These are phyloP conservation scores for Diadema setosum DNA, from an alignment of 35 echinoderm and acorn worm species.

Conservation along the genomic window DNA sequence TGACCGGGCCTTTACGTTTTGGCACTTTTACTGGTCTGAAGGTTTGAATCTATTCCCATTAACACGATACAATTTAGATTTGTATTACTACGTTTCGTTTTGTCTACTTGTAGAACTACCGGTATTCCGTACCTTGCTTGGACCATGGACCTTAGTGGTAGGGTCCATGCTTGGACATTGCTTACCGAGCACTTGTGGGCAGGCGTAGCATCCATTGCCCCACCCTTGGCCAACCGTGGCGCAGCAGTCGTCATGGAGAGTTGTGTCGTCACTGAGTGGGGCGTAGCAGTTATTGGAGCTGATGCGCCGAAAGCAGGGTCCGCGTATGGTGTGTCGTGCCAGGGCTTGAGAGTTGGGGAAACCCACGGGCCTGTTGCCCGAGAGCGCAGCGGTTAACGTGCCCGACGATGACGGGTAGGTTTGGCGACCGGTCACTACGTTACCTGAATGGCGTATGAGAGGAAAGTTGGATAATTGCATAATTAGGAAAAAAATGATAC, in stretches of 20 bases:
- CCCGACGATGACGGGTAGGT: background rate
- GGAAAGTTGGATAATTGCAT: background rate
- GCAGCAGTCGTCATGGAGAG: conserved; percentile 91
- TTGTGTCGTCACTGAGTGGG: conserved; percentile 50
- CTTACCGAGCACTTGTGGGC: conserved; percentile 79
- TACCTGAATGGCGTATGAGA: background rate
- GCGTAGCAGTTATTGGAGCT: conserved; percentile 57
- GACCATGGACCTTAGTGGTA: no score
- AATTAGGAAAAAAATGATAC: background rate
- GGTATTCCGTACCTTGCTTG: no score
- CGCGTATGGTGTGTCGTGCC: conserved; percentile 68
- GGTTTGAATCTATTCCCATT: no score
- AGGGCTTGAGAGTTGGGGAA: background rate
- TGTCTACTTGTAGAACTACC: no score
- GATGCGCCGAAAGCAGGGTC: conserved; percentile 81
- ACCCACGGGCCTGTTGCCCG: background rate
- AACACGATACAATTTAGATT: no score
- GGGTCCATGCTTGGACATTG: background rate
- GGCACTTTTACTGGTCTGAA: no score
- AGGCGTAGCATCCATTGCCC: conserved; percentile 74
- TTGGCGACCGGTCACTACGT: background rate
- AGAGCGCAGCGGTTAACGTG: background rate
- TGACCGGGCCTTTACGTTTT: no score
- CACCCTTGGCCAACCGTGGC: conserved; percentile 76
- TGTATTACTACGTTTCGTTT: no score